Percentiles rank a stretch among this genome's conserved stretches.
Conservation (phyloP, 2,888 invertebrate genomes). For the Malachius bipustulatus region DNA sequence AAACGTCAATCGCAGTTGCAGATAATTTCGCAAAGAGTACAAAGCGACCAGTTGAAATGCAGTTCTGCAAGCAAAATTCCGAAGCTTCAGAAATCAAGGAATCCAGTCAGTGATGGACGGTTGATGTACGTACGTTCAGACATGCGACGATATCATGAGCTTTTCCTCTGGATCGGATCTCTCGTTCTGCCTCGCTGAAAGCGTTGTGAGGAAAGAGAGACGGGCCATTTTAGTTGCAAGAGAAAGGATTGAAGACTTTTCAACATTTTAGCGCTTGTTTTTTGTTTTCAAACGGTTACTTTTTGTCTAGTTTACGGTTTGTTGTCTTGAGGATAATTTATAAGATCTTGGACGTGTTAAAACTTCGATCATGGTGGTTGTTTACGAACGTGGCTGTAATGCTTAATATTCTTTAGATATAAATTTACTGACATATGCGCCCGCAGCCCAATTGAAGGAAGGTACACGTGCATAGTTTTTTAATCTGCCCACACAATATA, state of each 20-base stretch:
- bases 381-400: slow-evolving; percentile 27
- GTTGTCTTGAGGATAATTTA: slow-evolving; percentile 23
- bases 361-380: slow-evolving; percentile 33
- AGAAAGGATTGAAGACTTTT: slow-evolving; percentile 16
- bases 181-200: slow-evolving; percentile 15
- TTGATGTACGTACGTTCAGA: slow-evolving; percentile 34
- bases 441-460: too few species aligned
- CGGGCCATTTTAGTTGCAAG: slow-evolving; percentile 10
- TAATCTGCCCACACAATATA: too few species aligned
- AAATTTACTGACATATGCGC: too few species aligned
- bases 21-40: background rate
- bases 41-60: slow-evolving; percentile 17
- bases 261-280: slow-evolving; percentile 24
- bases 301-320: slow-evolving; percentile 18
- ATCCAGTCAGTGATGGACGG: slow-evolving; percentile 35
- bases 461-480: too few species aligned
- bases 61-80: slow-evolving; percentile 27
- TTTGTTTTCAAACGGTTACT: slow-evolving; percentile 21
- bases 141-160: slow-evolving; percentile 28
- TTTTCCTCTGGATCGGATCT: slow-evolving; percentile 15
- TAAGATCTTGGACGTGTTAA: slow-evolving; percentile 31
- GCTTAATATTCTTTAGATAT: too few species aligned
- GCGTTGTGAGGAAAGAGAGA: too few species aligned
- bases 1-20: too few species aligned
- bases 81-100: slow-evolving; percentile 30